These are phyloP conservation scores for Saimiri boliviensis DNA, from an alignment of 2,113 vertebrate species.

Conservation along the genomic window DNA sequence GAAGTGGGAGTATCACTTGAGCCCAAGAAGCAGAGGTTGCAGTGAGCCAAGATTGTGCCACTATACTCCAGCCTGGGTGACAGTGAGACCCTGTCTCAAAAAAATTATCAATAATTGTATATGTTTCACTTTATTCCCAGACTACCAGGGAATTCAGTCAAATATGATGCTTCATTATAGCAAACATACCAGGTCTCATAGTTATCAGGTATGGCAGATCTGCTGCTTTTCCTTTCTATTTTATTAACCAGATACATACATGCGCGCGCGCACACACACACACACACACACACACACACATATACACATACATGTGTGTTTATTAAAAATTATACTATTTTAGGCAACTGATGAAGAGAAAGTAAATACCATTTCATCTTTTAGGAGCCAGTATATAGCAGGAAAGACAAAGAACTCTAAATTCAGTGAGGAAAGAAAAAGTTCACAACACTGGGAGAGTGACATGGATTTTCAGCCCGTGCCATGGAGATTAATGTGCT, in stretches of 20 bases:
- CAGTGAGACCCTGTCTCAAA: too few relatives aligned
- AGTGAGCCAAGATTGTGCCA: too few relatives aligned
- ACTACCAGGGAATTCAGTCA: not conserved
- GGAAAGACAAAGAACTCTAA: not conserved
- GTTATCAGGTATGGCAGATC: not conserved
- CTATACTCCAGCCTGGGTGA: too few relatives aligned
- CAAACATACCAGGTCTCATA: not conserved
- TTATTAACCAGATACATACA: not conserved
- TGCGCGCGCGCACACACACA: not conserved
- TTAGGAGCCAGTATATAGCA: not conserved
- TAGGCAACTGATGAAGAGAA: not conserved
- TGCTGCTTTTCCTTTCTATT: not conserved
- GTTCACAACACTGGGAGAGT: not conserved
- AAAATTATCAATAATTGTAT: too few relatives aligned
- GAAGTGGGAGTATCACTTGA: too few relatives aligned
- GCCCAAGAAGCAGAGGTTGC: too few relatives aligned
- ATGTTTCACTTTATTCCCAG: not conserved
- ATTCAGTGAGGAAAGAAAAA: conserved; percentile 1
- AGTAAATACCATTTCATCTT: conserved; percentile 37
- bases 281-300: not conserved
- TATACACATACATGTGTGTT: not conserved
- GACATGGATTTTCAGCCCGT: not conserved
- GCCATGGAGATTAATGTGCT: not conserved
- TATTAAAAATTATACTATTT: conserved; percentile 21
- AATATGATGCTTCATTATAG: conserved; percentile 2